These are phyloP conservation scores for Poicephalus meyeri DNA, from an alignment of 2,113 vertebrate species.

Conservation along the genomic window DNA sequence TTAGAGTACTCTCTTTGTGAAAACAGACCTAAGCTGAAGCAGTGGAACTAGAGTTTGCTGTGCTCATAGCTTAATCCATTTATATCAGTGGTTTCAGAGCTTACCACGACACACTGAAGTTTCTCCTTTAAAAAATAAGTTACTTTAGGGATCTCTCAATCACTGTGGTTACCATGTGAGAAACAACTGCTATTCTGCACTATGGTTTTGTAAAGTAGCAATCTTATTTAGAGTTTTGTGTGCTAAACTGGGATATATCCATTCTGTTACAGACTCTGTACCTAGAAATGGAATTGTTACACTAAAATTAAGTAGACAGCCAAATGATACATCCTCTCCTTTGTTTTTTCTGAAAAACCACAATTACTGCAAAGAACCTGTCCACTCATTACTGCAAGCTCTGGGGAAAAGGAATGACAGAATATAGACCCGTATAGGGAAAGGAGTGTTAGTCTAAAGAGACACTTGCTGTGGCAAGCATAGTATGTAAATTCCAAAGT, in stretches of 20 bases:
- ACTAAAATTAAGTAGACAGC: conserved; percentile 70
- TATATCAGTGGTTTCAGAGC: conserved; percentile 38
- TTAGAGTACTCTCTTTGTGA: neutral
- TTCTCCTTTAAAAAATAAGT: conserved; percentile 52
- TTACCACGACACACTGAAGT: neutral
- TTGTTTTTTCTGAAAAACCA: conserved; percentile 61
- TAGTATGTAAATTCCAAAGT: conserved; percentile 44
- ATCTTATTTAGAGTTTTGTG: conserved; percentile 57
- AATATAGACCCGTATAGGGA: neutral
- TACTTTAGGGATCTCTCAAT: conserved; percentile 42
- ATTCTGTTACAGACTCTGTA: conserved; percentile 36
- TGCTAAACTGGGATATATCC: conserved; percentile 36
- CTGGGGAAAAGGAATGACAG: conserved; percentile 45
- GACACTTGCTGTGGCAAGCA: conserved; percentile 55
- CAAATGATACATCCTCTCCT: conserved; percentile 57
- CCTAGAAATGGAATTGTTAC: conserved; percentile 70
- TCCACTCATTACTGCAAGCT: conserved; percentile 33
- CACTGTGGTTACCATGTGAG: conserved; percentile 27
- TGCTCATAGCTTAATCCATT: conserved; percentile 15
- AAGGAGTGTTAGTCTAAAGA: neutral
- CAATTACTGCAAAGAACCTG: conserved; percentile 57
- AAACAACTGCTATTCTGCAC: conserved; percentile 63
- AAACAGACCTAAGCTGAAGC: conserved; percentile 52
- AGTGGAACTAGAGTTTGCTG: conserved; percentile 38
- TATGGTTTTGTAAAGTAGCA: conserved; percentile 71